Percentiles rank a stretch among this genome's conserved stretches.
Evolutionary conservation across 2,797 vertebrate genomes (phyloP).

Genomic region (Eulemur rubriventer): DNA sequence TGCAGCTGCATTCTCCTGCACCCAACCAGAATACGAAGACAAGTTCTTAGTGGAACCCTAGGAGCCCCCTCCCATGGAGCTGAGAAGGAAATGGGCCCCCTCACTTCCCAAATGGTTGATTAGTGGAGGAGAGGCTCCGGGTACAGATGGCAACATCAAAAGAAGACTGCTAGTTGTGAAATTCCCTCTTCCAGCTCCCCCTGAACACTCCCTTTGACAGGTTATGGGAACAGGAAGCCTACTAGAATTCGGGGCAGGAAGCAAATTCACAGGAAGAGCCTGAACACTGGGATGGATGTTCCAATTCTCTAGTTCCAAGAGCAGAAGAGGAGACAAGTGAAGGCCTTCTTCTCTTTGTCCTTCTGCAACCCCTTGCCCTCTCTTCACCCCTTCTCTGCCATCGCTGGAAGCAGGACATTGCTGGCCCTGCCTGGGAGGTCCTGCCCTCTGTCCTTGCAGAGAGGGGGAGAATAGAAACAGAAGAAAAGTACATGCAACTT

Average conservation of each 20-base stretch:
- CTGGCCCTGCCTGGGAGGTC: conserved; percentile 77
- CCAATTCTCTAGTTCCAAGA: neutral
- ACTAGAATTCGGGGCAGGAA: neutral
- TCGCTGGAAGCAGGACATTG: no score
- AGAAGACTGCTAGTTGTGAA: conserved; percentile 43
- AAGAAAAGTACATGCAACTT: neutral
- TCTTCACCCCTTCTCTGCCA: neutral
- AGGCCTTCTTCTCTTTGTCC: neutral
- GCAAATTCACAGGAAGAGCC: neutral
- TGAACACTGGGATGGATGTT: neutral
- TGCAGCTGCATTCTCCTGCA: neutral
- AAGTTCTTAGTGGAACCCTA: neutral
- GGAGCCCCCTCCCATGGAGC: neutral
- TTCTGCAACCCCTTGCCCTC: neutral
- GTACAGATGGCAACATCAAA: conserved; percentile 54
- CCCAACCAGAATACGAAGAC: neutral
- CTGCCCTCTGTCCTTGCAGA: neutral
- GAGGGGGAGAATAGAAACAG: neutral
- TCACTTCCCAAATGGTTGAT: conserved; percentile 19
- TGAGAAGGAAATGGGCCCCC: neutral
- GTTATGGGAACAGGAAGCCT: neutral
- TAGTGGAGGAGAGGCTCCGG: neutral
- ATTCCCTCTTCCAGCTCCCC: conserved; percentile 6
- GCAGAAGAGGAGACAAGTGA: neutral
- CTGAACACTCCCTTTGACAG: neutral